These are phyloP conservation scores for Coecobrya sp. DNA, from an alignment of 2,888 invertebrate species.

Conservation along the genomic window DNA sequence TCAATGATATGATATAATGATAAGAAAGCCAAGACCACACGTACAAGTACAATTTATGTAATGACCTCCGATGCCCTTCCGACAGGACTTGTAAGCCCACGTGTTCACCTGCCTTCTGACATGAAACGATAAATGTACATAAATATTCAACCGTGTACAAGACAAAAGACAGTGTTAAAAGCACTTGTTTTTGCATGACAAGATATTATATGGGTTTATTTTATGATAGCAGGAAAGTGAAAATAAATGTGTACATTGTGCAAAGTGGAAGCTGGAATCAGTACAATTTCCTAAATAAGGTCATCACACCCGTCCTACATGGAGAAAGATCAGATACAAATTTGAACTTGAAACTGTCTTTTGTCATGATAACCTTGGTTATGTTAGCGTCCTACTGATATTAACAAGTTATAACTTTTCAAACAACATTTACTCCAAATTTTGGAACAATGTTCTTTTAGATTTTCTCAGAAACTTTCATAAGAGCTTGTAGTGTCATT, in stretches of 20 bases:
- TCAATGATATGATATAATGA: not conserved
- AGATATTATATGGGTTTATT: not conserved
- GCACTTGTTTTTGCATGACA: not conserved
- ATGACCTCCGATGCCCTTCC: constrained; percentile 23
- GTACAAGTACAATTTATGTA: not conserved
- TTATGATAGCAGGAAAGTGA: not conserved
- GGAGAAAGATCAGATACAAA: too few species aligned
- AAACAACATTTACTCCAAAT: too few species aligned
- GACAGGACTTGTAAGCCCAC: constrained; percentile 25
- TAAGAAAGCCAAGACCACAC: constrained; percentile 34
- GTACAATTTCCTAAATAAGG: not conserved
- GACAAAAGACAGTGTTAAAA: not conserved
- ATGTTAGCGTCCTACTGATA: too few species aligned
- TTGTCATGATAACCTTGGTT: too few species aligned
- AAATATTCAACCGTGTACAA: not conserved
- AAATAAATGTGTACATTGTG: not conserved
- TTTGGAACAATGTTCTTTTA: too few species aligned
- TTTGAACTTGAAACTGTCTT: too few species aligned
- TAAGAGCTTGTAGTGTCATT: too few species aligned
- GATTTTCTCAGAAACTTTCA: too few species aligned
- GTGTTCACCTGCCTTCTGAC: not conserved
- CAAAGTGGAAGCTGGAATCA: not conserved
- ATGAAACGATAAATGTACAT: not conserved
- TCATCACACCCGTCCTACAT: too few species aligned
- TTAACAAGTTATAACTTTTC: too few species aligned